Evolutionary conservation across 1,140 invertebrate species (phyloP).

Genomic region (Drepana arcuata): DNA sequence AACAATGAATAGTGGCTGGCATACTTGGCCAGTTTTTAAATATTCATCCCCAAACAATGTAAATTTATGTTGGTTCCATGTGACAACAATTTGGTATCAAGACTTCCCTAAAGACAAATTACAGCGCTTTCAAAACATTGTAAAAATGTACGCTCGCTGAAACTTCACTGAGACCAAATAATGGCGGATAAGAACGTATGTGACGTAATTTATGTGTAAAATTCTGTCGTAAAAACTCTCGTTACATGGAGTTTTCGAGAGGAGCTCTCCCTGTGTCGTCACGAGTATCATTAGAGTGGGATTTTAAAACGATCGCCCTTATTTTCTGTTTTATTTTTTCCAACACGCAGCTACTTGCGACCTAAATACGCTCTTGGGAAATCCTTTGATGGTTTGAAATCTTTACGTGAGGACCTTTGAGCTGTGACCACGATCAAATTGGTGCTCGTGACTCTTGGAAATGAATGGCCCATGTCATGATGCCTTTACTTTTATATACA

Average conservation of each 20-base stretch:
- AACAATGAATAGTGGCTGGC: no score
- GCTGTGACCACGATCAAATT: no score
- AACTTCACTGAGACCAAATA: slow-evolving; percentile 54
- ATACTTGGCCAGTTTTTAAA: no score
- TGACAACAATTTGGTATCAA: no score
- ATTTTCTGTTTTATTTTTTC: slow-evolving; percentile 27
- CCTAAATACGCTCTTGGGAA: slow-evolving; percentile 20
- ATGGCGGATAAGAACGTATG: slow-evolving; percentile 55
- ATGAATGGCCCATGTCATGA: no score
- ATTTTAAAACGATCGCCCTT: slow-evolving; percentile 32
- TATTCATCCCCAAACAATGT: no score
- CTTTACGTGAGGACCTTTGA: no score
- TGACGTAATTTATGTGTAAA: slow-evolving; percentile 61
- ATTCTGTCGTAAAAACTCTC: slow-evolving; percentile 54
- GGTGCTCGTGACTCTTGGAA: no score
- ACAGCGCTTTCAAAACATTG: slow-evolving; percentile 37
- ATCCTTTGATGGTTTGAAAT: slow-evolving; percentile 23
- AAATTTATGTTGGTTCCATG: no score
- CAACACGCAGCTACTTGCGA: slow-evolving; percentile 13
- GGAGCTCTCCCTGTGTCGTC: slow-evolving; percentile 20
- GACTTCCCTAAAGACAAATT: slow-evolving; percentile 39
- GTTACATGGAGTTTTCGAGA: slow-evolving; percentile 27
- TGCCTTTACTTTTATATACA: no score
- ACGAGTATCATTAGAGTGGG: slow-evolving; percentile 25
- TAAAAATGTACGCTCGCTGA: slow-evolving; percentile 44